These are phyloP conservation scores for Delia radicum DNA, from an alignment of 1,140 invertebrate species.

Conservation along the genomic window DNA sequence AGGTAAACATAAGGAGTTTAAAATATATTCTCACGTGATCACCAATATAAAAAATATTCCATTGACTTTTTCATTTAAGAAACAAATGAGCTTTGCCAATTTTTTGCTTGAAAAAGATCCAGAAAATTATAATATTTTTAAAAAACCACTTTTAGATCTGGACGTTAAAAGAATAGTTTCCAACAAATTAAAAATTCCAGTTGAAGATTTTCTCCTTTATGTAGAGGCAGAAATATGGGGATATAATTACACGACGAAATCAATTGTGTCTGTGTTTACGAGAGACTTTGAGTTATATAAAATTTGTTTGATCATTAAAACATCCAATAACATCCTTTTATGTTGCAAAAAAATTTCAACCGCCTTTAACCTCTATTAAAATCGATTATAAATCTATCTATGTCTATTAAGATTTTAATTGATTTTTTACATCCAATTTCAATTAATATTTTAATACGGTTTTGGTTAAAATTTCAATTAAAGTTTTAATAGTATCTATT, in stretches of 20 bases:
- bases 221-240: not conserved
- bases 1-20: slow-evolving; percentile 39
- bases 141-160: not conserved
- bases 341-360: not conserved
- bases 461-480: no score
- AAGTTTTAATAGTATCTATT: no score
- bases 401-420: no score
- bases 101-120: not conserved
- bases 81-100: not conserved
- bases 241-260: not conserved
- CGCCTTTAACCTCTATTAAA: not conserved
- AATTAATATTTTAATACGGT: no score
- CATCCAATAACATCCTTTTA: not conserved
- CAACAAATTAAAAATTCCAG: not conserved
- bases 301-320: not conserved
- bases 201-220: not conserved
- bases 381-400: no score
- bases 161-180: not conserved
- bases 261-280: not conserved
- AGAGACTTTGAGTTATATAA: not conserved
- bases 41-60: slow-evolving; percentile 32
- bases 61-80: not conserved
- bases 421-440: no score
- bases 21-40: slow-evolving; percentile 35
- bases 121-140: not conserved